Evolutionary conservation across 1,140 invertebrate genomes (phyloP).

Genomic region (Fopius arisanus): DNA sequence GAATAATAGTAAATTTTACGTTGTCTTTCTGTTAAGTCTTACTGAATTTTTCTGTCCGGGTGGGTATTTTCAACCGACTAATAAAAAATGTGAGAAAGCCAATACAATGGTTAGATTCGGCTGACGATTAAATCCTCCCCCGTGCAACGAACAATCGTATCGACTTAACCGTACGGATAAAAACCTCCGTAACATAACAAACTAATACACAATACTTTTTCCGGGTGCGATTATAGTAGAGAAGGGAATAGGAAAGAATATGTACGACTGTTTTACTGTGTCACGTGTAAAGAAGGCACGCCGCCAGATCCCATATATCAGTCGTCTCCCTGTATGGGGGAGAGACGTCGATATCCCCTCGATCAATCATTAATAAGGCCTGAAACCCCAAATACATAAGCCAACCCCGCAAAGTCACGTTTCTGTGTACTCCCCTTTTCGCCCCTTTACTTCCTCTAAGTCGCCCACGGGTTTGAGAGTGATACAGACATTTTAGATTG

Average conservation of each 20-base stretch:
- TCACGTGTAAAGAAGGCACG: constrained; percentile 57
- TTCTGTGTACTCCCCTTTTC: constrained; percentile 20
- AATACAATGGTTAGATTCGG: no score
- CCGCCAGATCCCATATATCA: constrained; percentile 57
- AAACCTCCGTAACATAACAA: constrained; percentile 45
- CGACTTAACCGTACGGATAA: constrained; percentile 50
- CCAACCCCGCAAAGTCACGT: constrained; percentile 42
- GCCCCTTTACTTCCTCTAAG: not conserved
- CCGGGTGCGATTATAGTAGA: not conserved
- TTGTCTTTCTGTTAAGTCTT: no score
- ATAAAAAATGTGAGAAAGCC: no score
- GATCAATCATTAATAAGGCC: constrained; percentile 67
- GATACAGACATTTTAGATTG: constrained; percentile 9
- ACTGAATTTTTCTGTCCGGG: no score
- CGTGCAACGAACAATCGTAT: constrained; percentile 8
- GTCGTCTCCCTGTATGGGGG: constrained; percentile 58
- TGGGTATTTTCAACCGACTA: no score
- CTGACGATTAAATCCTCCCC: no score
- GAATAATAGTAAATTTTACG: no score
- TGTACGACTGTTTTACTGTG: constrained; percentile 55
- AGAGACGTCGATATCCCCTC: constrained; percentile 64
- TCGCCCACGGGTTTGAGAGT: constrained; percentile 3
- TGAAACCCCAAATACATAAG: constrained; percentile 62
- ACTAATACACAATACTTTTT: constrained; percentile 36
- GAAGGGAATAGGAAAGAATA: constrained; percentile 25